A percentile compares a stretch with the other conserved stretches of the same genome.
These are phyloP conservation scores for Aphelinus atriplicis DNA, from an alignment of 1,140 invertebrate species.

Conservation along the genomic window DNA sequence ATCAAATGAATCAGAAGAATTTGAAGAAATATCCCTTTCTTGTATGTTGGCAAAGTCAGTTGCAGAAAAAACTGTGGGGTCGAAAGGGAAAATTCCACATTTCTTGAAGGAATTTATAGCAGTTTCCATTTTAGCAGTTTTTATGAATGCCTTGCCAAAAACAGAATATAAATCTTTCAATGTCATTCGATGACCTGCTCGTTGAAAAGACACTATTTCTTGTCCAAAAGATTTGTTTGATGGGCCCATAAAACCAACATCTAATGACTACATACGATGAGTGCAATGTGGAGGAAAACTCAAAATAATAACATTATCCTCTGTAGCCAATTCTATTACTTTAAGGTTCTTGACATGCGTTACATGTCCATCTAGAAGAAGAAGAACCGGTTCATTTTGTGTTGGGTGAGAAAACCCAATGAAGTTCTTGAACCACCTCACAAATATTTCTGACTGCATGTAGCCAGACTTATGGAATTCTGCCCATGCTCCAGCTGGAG, in stretches of 20 bases:
- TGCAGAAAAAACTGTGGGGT: background rate
- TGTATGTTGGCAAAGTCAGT: background rate
- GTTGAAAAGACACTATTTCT: constrained; percentile 51
- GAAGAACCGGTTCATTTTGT: constrained; percentile 42
- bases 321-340: constrained; percentile 27
- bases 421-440: constrained; percentile 35
- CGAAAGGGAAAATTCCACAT: constrained; percentile 48
- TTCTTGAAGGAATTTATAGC: constrained; percentile 50
- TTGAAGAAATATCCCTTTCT: too few relatives aligned
- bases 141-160: constrained; percentile 6
- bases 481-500: constrained; percentile 33
- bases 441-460: too few relatives aligned
- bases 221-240: constrained; percentile 45
- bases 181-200: constrained; percentile 46
- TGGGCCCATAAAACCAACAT: constrained; percentile 54
- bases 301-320: constrained; percentile 44
- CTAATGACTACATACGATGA: constrained; percentile 57
- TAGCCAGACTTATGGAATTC: background rate
- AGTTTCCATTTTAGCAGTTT: constrained; percentile 30
- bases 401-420: constrained; percentile 36
- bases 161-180: constrained; percentile 50
- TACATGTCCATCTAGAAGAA: too few relatives aligned
- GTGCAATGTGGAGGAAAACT: too few relatives aligned
- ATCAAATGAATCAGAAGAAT: too few relatives aligned
- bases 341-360: constrained; percentile 46